A percentile compares a stretch with the other conserved stretches of the same genome.
Conservation (phyloP, 2,797 vertebrate species). For the Anniella stebbinsi region DNA sequence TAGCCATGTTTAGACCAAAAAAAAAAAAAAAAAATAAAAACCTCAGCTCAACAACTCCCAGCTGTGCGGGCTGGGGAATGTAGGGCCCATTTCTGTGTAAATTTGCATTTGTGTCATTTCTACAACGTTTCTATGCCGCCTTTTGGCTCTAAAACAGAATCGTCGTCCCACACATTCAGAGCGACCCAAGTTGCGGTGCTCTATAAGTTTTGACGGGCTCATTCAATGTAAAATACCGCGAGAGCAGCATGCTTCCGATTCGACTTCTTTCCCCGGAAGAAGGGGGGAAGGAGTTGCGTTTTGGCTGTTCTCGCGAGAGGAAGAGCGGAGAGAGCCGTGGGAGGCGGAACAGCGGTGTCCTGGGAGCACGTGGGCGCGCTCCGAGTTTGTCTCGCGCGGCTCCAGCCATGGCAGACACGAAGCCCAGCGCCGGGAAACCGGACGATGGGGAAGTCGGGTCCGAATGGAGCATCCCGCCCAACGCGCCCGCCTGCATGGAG, state of each 20-base stretch:
- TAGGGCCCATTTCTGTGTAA: too few relatives aligned
- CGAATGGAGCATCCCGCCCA: conserved; percentile 90
- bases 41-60: too few relatives aligned
- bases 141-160: not conserved
- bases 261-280: not conserved
- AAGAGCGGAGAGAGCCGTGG: not conserved
- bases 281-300: not conserved
- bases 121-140: not conserved
- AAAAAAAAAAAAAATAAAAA: too few relatives aligned
- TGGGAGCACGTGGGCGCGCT: conserved; percentile 19
- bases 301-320: conserved; percentile 22
- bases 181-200: too few relatives aligned
- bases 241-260: not conserved
- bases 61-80: too few relatives aligned
- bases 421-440: not conserved
- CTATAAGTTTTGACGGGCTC: too few relatives aligned
- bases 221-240: conserved; percentile 25
- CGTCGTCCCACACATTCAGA: too few relatives aligned
- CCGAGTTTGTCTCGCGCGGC: conserved; percentile 44
- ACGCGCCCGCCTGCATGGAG: conserved; percentile 95
- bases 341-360: not conserved
- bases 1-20: too few relatives aligned
- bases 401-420: not conserved
- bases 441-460: conserved; percentile 28
- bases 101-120: not conserved